phyloP scores from a whole-genome alignment of 2,797 vertebrate species.

The Silurus lanzhouensis region DNA sequence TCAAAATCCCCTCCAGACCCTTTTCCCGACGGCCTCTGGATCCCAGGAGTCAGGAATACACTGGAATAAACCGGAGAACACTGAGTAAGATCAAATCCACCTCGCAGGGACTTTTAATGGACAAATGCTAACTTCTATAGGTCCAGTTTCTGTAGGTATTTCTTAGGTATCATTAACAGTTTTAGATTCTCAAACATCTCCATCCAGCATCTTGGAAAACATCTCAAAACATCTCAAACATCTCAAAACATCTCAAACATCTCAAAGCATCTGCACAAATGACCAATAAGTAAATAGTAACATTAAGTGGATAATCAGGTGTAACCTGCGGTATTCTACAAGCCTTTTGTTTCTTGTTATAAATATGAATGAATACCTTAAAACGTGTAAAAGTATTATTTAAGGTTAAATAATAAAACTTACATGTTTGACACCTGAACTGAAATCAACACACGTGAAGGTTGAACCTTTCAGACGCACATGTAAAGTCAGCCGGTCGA shows the following conservation, averaged over 20 bases:
- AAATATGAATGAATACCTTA: not conserved
- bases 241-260: not conserved
- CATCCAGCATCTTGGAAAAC: not conserved
- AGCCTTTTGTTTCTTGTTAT: not conserved
- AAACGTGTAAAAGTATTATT: not conserved
- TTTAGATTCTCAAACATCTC: not conserved
- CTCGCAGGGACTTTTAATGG: too few species aligned
- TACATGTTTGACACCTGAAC: conserved; percentile 64
- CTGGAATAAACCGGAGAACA: not conserved
- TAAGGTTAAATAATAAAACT: conserved; percentile 49
- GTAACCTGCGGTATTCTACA: not conserved
- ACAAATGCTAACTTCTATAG: too few species aligned
- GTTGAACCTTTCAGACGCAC: conserved; percentile 15
- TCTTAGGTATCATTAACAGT: not conserved
- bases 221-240: not conserved
- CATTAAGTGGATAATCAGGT: not conserved
- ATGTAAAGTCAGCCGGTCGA: not conserved
- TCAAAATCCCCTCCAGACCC: not conserved
- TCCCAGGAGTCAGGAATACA: not conserved
- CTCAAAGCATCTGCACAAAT: not conserved
- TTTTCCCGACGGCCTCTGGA: not conserved
- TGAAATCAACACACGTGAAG: conserved; percentile 15
- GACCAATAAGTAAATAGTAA: not conserved
- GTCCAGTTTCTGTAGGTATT: not conserved
- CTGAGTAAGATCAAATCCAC: too few species aligned